phyloP scores from a whole-genome alignment of 1,140 invertebrate genomes.

The Batillaria attramentaria region DNA sequence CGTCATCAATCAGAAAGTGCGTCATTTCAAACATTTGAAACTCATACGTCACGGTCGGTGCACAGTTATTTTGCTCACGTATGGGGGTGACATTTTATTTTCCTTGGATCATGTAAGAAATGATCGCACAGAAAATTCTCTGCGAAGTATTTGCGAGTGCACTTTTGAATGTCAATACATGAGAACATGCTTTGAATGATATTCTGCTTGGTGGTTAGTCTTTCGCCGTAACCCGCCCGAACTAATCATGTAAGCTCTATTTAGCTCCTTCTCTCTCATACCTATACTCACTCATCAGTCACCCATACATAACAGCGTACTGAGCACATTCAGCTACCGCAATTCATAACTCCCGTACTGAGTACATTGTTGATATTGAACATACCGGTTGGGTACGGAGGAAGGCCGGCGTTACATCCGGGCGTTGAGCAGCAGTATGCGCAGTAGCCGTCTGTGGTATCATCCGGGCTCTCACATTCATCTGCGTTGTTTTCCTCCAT shows the following conservation, averaged over 20 bases:
- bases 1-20: too few species aligned
- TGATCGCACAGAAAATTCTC: too few species aligned
- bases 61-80: too few species aligned
- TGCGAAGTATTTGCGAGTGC: too few species aligned
- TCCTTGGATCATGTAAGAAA: too few species aligned
- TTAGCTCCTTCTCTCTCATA: not conserved
- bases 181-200: too few species aligned
- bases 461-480: constrained; percentile 14
- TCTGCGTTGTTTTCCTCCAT: constrained; percentile 26
- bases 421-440: constrained; percentile 22
- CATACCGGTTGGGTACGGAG: not conserved
- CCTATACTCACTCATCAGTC: not conserved
- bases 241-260: too few species aligned
- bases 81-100: too few species aligned
- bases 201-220: too few species aligned
- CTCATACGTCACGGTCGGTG: too few species aligned
- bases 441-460: constrained; percentile 21
- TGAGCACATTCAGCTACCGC: not conserved
- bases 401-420: constrained; percentile 24
- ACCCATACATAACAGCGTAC: not conserved
- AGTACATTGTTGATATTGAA: not conserved
- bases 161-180: too few species aligned
- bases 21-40: too few species aligned
- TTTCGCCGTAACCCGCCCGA: not conserved
- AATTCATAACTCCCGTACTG: not conserved